Evolutionary conservation across 1,140 invertebrate genomes (phyloP).

Genomic region (Pachyrhynchus sulphureomaculatus): DNA sequence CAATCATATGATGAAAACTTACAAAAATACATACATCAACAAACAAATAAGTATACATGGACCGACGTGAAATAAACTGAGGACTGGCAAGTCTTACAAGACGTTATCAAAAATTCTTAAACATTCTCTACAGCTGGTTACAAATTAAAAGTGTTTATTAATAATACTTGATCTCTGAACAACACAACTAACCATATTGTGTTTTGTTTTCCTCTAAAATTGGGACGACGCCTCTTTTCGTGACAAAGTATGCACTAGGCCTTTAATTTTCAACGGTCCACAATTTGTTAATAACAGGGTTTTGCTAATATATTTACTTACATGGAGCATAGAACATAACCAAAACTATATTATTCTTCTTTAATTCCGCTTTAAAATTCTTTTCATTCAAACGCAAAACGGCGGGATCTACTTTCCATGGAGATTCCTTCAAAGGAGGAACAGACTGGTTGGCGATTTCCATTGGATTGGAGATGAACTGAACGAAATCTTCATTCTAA

Average conservation of each 20-base stretch:
- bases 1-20: too few species aligned
- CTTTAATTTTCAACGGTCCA: neutral
- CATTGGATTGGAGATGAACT: constrained; percentile 66
- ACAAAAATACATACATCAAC: too few species aligned
- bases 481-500: constrained; percentile 65
- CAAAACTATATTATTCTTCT: constrained; percentile 65
- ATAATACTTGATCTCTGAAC: too few species aligned
- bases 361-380: constrained; percentile 58
- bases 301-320: constrained; percentile 51
- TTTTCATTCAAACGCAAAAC: constrained; percentile 56
- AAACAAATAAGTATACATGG: too few species aligned
- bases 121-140: too few species aligned
- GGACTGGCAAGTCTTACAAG: too few species aligned
- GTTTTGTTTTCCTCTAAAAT: too few species aligned
- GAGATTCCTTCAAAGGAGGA: constrained; percentile 28
- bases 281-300: neutral
- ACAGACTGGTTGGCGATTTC: constrained; percentile 48
- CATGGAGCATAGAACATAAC: constrained; percentile 83
- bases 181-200: too few species aligned
- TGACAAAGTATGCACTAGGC: neutral
- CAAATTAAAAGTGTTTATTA: too few species aligned
- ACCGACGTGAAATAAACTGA: too few species aligned
- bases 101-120: too few species aligned
- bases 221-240: too few species aligned
- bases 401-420: constrained; percentile 40